Base-by-base conservation (phyloP, 2,113 vertebrate genomes). In the Chaetodon auriga region DNA sequence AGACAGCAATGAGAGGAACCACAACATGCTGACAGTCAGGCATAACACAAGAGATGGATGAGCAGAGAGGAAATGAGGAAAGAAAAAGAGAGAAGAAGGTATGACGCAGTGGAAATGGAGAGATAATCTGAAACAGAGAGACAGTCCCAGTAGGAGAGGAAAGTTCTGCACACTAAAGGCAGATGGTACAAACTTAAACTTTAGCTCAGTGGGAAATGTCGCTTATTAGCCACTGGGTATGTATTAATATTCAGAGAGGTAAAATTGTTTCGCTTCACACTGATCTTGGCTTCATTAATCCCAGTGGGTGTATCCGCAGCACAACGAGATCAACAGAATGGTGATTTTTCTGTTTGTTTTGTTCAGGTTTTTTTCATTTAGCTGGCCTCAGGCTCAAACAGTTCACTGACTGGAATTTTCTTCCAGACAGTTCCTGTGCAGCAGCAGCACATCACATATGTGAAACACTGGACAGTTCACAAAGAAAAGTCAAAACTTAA, bases 41-140 rank as follows among this genome's bases (percentile, higher is more conserved):
- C 54, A 5, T 84, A 76, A 89, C 35, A 83, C 53, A 41, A 75
- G 73, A 83, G 74, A 92, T 80, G 80, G 83, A 91, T 80, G 80
- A 82, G 65, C 60, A 79, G 65, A 58, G 16, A 60, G 48, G 49
- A 88, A 82, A 89, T 68, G 36, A 75, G 55, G n/a, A 48, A 30
- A 81, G 63, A 58, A 41, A 74, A 62, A 73, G 6, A 55, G 61
- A 35, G 68, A 78, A 53, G 62, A 57, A 78, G 80, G 75, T 75
- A 83, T 83, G 81, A 88, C 48, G 78, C 69, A 51, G 16, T 82
- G 73, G 61, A 84, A 86, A 83, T 38, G 55, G 30, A 80, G 66
- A 79, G 43, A 84, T 81, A 81, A 84, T 81, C n/a, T 23, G 46
- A 70, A 78, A 75, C 48, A 83, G 82, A 80, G 61, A 78, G 65